Conservation (phyloP, 2,888 invertebrate genomes). For the Cetonia aurata region DNA sequence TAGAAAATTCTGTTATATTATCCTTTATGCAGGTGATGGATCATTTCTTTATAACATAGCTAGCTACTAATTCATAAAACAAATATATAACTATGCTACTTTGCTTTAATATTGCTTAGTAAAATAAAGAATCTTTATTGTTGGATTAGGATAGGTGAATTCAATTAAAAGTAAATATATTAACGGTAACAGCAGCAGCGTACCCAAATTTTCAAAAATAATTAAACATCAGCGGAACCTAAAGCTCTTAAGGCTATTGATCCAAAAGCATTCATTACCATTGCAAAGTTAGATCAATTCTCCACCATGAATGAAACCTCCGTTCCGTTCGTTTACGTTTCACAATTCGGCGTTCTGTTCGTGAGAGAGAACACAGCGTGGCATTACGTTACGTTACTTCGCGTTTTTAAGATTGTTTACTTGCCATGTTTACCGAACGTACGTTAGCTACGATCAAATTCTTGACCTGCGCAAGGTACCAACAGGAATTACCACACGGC, state of each 20-base stretch:
- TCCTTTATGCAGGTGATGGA: no score
- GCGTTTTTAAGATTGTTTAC: slow-evolving; percentile 31
- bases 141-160: no score
- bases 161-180: no score
- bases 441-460: slow-evolving; percentile 31
- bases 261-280: slow-evolving; percentile 6
- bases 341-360: slow-evolving; percentile 10
- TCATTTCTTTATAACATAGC: no score
- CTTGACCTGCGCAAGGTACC: slow-evolving; percentile 56
- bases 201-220: neutral
- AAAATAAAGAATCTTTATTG: no score
- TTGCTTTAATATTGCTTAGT: no score
- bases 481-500: slow-evolving; percentile 53
- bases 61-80: no score
- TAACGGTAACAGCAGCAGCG: no score
- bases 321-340: slow-evolving; percentile 7
- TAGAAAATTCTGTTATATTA: no score
- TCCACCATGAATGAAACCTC: slow-evolving; percentile 15
- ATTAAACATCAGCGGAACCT: neutral
- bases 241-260: neutral
- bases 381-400: slow-evolving; percentile 5
- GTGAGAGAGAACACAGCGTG: slow-evolving; percentile 19
- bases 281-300: slow-evolving; percentile 21
- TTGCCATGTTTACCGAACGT: slow-evolving; percentile 9
- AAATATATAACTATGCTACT: no score